Base-by-base conservation (phyloP, 2,113 vertebrate genomes). In the Hippotragus niger region DNA sequence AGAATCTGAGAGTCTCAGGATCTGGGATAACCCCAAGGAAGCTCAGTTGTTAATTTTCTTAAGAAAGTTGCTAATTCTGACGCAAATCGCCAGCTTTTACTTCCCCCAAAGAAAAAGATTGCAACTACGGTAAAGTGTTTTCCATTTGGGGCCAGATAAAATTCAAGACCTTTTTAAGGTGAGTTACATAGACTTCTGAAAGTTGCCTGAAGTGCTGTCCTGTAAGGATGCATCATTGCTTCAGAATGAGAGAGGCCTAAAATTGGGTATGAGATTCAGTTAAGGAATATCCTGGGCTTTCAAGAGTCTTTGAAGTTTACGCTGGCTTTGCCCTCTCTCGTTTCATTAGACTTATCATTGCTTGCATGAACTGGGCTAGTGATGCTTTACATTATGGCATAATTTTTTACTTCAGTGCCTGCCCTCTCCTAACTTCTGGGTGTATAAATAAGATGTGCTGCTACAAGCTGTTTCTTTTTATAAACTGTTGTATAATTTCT, bases 11-110 rank as follows among this genome's bases (percentile, higher is more conserved):
- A 87, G 40, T 62, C 43, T 86, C n/a, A 47, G 55, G 12, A 78
- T 96, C 67, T 90, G 74, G 83, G 31, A 86, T 90, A 95, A 80
- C 11, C 33, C 21, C n/a, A 95, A 71, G 80, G 55, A 94, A 84
- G 47, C 31, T 12, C 8, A 40, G 36, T 84, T 93, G 80, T 55
- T 95, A 92, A 94, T 95, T 96, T 52, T 43, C 80, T 95, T 93
- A 86, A 88, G 55, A 89, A 94, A 87, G 11, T 45, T n/a, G 31
- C 31, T 83, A 50, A 84, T 91, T 94, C n/a, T 82, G 25, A 88
- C 12, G 62, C 36, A 95, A 82, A 95, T 91, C 36, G 40, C 27
- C 45, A 85, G 81, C 53, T 93, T 97, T 55, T 89, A 84, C 93
- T 93, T 80, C 43, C 10, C 33, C 33, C 88, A 25, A 80, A 96